phyloP scores from a whole-genome alignment of 2,888 invertebrate species.

The Troides helena region DNA sequence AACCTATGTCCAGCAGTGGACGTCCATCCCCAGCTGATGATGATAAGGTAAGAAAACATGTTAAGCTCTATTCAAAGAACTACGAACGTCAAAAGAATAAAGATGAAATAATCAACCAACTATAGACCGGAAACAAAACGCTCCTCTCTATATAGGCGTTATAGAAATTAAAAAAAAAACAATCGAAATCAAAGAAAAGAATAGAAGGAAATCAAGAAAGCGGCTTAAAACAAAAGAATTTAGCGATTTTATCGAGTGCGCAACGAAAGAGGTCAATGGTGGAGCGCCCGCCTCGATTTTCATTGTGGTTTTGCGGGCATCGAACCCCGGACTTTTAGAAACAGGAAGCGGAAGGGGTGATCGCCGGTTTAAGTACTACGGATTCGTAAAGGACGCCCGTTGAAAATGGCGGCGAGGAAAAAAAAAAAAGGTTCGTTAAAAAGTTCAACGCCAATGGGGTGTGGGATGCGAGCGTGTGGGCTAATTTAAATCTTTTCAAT shows the following conservation, averaged over 20 bases:
- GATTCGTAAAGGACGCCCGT: conserved; percentile 17
- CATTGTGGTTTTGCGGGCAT: conserved; percentile 21
- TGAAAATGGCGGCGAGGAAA: conserved; percentile 4
- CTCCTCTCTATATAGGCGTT: conserved; percentile 16
- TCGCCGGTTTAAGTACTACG: conserved; percentile 18
- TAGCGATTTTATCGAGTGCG: conserved; percentile 23
- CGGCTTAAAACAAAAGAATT: conserved; percentile 17
- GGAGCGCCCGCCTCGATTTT: conserved; percentile 14
- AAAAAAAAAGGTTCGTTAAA: conserved; percentile 2
- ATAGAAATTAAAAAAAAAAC: conserved; percentile 18
- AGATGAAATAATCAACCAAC: not conserved
- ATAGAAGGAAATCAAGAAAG: not conserved
- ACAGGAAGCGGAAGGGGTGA: conserved; percentile 28
- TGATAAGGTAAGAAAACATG: too few relatives aligned
- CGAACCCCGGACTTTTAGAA: conserved; percentile 19
- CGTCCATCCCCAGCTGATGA: too few relatives aligned
- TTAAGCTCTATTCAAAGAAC: not conserved
- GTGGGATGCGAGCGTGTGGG: too few relatives aligned
- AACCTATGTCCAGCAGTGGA: too few relatives aligned
- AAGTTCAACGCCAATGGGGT: conserved; percentile 7
- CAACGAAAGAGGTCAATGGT: conserved; percentile 22
- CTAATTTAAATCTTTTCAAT: too few relatives aligned
- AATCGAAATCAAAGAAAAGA: conserved; percentile 5
- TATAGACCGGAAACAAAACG: conserved; percentile 4
- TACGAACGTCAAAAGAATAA: not conserved